A percentile compares a stretch with the other conserved stretches of the same genome.
Conservation (phyloP, 2,888 invertebrate genomes). For the Pollenia angustigena region DNA sequence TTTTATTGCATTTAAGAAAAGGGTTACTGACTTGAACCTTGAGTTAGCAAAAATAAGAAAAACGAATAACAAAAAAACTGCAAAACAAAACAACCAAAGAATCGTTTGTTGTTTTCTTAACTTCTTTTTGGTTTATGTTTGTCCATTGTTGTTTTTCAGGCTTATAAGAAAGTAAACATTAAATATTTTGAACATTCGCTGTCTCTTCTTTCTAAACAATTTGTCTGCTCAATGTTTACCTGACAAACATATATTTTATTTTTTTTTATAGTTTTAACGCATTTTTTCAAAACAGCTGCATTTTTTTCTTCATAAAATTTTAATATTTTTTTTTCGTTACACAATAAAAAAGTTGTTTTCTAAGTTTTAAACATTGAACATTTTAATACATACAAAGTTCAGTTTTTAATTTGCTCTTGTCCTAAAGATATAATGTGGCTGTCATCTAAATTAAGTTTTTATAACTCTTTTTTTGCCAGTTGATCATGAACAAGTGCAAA, state of each 20-base stretch:
- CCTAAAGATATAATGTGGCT: conserved; percentile 31
- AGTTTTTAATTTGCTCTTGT: conserved; percentile 32
- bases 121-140: conserved; percentile 13
- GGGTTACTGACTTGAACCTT: conserved; percentile 76
- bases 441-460: conserved; percentile 17
- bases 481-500: conserved; percentile 53
- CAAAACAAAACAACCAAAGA: conserved; percentile 31
- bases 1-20: conserved; percentile 68
- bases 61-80: conserved; percentile 6
- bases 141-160: background rate
- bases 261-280: background rate
- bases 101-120: conserved; percentile 52
- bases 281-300: conserved; percentile 40
- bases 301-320: background rate
- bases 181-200: background rate
- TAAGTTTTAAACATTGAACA: conserved; percentile 24
- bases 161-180: conserved; percentile 45
- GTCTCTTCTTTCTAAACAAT: conserved; percentile 31
- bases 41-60: conserved; percentile 61
- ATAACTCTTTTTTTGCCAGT: conserved; percentile 26
- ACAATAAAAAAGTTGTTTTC: background rate
- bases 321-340: background rate
- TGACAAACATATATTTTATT: background rate
- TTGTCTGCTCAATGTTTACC: conserved; percentile 26
- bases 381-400: conserved; percentile 44